Conservation (phyloP, 2,888 invertebrate species). For the Drosophila trichaetosa region DNA sequence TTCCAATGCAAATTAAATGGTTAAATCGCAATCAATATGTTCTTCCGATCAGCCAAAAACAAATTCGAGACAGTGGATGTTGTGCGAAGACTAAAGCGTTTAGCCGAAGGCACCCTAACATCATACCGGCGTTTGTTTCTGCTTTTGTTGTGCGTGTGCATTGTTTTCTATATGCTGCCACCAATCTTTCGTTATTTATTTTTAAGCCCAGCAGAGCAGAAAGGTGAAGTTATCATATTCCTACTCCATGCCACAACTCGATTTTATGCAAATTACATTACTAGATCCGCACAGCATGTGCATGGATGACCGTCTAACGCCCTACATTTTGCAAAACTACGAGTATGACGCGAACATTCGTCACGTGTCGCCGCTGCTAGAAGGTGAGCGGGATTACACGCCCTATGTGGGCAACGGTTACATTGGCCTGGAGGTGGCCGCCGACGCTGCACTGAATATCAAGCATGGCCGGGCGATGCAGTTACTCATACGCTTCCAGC, state of each 20-base stretch:
- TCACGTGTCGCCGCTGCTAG: slow-evolving; percentile 86
- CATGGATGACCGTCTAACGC: slow-evolving; percentile 88
- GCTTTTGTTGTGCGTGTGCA: slow-evolving; percentile 86
- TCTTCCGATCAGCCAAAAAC: slow-evolving; percentile 84
- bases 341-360: slow-evolving; percentile 89
- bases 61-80: slow-evolving; percentile 84
- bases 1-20: slow-evolving; percentile 53
- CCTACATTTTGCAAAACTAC: slow-evolving; percentile 87
- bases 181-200: slow-evolving; percentile 88
- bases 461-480: slow-evolving; percentile 89
- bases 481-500: slow-evolving; percentile 89
- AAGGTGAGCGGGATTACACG: slow-evolving; percentile 87
- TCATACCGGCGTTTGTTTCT: slow-evolving; percentile 84
- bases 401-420: slow-evolving; percentile 92
- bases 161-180: slow-evolving; percentile 89
- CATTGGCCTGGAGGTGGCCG: slow-evolving; percentile 88
- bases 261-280: neutral
- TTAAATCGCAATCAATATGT: slow-evolving; percentile 64
- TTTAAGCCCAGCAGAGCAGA: slow-evolving; percentile 85
- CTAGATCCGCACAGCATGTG: slow-evolving; percentile 87
- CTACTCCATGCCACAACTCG: neutral
- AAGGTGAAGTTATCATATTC: slow-evolving; percentile 65
- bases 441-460: slow-evolving; percentile 88
- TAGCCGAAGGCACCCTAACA: slow-evolving; percentile 81
- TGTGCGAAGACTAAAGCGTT: slow-evolving; percentile 81